These are phyloP conservation scores for Chaetodon trifascialis DNA, from an alignment of 2,113 vertebrate genomes.

Conservation along the genomic window DNA sequence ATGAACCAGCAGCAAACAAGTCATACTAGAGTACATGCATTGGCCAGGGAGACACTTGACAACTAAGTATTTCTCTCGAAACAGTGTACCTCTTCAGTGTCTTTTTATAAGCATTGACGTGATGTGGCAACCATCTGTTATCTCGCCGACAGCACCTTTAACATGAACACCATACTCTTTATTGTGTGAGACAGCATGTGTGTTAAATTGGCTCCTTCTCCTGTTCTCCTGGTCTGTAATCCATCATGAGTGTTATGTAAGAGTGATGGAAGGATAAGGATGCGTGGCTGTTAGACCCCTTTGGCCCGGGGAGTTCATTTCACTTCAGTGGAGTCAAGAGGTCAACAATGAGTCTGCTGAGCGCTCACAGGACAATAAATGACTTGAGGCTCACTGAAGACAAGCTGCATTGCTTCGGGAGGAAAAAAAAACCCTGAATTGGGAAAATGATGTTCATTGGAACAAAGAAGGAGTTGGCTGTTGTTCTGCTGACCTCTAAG, in stretches of 20 bases:
- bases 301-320: constrained; percentile 28
- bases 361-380: constrained; percentile 1
- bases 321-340: constrained; percentile 16
- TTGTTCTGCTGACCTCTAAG: constrained; percentile 13
- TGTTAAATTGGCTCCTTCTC: constrained; percentile 58
- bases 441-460: constrained; percentile 25
- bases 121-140: constrained; percentile 61
- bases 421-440: neutral
- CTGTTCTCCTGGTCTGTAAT: constrained; percentile 46
- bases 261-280: constrained; percentile 42
- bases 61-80: constrained; percentile 26
- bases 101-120: constrained; percentile 10
- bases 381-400: neutral
- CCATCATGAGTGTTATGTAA: constrained; percentile 62
- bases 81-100: neutral
- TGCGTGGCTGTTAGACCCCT: constrained; percentile 23
- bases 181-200: constrained; percentile 44
- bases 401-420: neutral
- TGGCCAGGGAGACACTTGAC: constrained; percentile 13
- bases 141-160: constrained; percentile 42
- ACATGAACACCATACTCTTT: constrained; percentile 39
- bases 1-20: neutral
- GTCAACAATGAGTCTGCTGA: constrained; percentile 14
- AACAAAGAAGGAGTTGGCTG: constrained; percentile 35
- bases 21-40: neutral